Evolutionary conservation across 1,140 invertebrate genomes (phyloP).

Genomic region (Nymphalis io): DNA sequence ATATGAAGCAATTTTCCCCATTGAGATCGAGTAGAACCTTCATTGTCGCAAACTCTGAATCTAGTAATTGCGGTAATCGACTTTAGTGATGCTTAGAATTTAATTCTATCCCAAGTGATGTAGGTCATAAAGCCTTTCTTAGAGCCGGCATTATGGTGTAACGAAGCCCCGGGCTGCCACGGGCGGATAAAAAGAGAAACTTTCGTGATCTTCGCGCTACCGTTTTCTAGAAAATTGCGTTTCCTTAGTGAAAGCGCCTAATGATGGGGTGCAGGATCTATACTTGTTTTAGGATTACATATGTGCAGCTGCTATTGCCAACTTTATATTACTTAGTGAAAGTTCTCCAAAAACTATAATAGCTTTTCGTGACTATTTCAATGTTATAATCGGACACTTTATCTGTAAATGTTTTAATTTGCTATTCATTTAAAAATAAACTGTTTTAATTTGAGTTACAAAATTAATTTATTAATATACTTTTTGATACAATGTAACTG

Average conservation of each 20-base stretch:
- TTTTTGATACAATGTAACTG: no score
- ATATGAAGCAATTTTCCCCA: slow-evolving; percentile 1
- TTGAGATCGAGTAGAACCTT: background rate
- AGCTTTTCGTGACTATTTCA: background rate
- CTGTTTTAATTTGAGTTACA: no score
- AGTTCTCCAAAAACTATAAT: background rate
- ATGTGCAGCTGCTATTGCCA: background rate
- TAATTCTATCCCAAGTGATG: slow-evolving; percentile 50
- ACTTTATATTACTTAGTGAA: background rate
- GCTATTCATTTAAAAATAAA: background rate
- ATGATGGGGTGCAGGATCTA: slow-evolving; percentile 67
- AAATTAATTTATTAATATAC: no score
- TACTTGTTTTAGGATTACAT: slow-evolving; percentile 40
- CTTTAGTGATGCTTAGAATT: slow-evolving; percentile 30
- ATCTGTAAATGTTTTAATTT: background rate
- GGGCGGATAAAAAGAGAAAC: slow-evolving; percentile 73
- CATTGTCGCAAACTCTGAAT: background rate
- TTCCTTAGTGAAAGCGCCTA: slow-evolving; percentile 75
- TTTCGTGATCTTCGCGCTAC: slow-evolving; percentile 71
- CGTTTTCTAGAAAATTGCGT: slow-evolving; percentile 78
- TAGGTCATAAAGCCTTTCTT: slow-evolving; percentile 48
- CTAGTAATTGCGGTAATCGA: slow-evolving; percentile 12
- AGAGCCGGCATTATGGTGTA: slow-evolving; percentile 61
- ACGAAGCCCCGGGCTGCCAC: slow-evolving; percentile 60
- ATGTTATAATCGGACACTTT: background rate